phyloP scores from a whole-genome alignment of 1,140 invertebrate species.

The Drosophila oshimai region DNA sequence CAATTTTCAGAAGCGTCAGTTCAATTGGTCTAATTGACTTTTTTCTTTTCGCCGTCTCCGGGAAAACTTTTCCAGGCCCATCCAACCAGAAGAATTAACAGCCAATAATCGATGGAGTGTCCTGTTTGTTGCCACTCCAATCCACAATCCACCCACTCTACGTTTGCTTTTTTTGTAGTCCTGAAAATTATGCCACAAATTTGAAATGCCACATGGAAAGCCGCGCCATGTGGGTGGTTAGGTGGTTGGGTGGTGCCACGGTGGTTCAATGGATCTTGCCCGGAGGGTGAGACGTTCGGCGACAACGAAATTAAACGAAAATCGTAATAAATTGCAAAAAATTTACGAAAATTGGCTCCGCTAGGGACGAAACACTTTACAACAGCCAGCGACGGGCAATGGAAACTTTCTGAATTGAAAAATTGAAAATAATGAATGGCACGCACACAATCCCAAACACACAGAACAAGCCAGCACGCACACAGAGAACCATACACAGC shows the following conservation, averaged over 20 bases:
- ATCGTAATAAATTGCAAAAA: constrained; percentile 77
- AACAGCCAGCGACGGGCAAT: constrained; percentile 23
- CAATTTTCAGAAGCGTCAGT: constrained; percentile 41
- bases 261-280: neutral
- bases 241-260: neutral
- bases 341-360: constrained; percentile 71
- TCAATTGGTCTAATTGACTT: constrained; percentile 78
- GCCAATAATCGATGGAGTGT: constrained; percentile 70
- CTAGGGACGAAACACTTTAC: constrained; percentile 30
- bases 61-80: constrained; percentile 41
- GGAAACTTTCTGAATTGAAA: constrained; percentile 74
- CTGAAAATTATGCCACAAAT: constrained; percentile 49
- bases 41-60: constrained; percentile 15
- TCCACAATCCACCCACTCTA: constrained; percentile 22
- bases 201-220: constrained; percentile 38
- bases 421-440: constrained; percentile 78
- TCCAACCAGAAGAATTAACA: constrained; percentile 52
- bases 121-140: constrained; percentile 41
- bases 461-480: neutral
- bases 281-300: constrained; percentile 23
- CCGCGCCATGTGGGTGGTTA: neutral
- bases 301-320: constrained; percentile 70
- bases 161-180: neutral
- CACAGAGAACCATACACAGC: neutral
- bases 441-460: constrained; percentile 25